A percentile compares a stretch with the other conserved stretches of the same genome.
These are phyloP conservation scores for Aphis gossypii DNA, from an alignment of 1,140 invertebrate species.

Conservation along the genomic window DNA sequence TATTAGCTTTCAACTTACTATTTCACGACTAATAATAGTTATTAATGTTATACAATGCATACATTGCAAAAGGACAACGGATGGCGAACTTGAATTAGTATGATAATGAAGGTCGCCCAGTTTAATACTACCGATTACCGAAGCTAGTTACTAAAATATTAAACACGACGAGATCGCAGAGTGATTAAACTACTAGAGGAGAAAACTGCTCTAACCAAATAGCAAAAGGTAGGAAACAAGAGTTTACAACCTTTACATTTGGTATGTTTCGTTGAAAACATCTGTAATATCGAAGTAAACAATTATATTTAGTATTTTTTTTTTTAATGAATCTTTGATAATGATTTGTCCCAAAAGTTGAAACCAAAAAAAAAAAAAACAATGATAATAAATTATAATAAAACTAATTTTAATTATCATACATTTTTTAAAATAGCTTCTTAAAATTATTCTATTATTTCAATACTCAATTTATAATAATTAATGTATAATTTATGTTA, in stretches of 20 bases:
- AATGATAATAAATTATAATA: neutral
- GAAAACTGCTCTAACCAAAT: neutral
- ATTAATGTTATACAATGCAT: neutral
- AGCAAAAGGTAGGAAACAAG: neutral
- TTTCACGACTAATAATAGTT: neutral
- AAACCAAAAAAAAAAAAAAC: neutral
- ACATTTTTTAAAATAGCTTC: neutral
- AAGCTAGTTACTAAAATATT: constrained; percentile 5
- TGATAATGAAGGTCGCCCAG: neutral
- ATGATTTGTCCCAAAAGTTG: neutral
- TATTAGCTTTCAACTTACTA: neutral
- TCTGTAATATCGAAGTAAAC: neutral
- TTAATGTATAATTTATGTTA: neutral
- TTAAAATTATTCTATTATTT: neutral
- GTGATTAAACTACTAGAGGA: neutral
- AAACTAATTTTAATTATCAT: neutral
- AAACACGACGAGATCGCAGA: neutral
- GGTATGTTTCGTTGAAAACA: neutral
- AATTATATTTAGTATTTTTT: neutral
- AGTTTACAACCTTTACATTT: neutral
- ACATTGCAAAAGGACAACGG: neutral
- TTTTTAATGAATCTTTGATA: neutral
- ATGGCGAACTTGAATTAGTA: neutral
- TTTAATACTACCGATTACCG: neutral
- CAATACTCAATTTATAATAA: neutral